Evolutionary conservation across 1,140 invertebrate genomes (phyloP), one percentile per base, ranked within the genome.

Genomic region (Mesaphorura yosii): DNA sequence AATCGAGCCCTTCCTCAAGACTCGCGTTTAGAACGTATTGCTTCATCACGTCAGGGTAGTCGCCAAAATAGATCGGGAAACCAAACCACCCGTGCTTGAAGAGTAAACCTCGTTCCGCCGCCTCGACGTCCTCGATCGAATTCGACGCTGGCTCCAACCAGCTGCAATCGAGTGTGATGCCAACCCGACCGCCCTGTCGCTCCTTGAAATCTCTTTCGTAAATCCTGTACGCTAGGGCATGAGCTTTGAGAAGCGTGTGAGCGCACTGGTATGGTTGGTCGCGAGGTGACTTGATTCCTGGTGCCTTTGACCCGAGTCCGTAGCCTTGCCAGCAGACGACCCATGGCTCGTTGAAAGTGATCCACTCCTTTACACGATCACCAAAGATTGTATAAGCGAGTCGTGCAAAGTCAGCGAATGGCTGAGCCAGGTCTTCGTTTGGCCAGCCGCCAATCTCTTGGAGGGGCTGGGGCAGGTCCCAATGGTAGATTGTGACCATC

Each of bases 401-500:
- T 22, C 54, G 25, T 15, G 62, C 42, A 41, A 53, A 62, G 22
- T 64, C 38, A 17, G 28, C 51, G 38, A 59, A 64, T 37, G 53
- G 48, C 15, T 54, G 45, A 2, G 54, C 51, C 7, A 59, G 28
- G 12, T 46, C 54, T 25, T 53, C 37, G 47, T 57, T 64, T 1
- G 42, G 39, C 59, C 53, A 64, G 20, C 61, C 59, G 1, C 61
- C 63, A 1, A 42, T 38, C 10, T 50, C 29, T 48, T 56, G 19
- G 12, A 52, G 57, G 34, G 29, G 23, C 53, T 63, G 51, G 0
- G 65, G 65, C 23, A 66, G 37, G 40, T 65, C 64, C 64, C 64
- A 73, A 60, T 75, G 72, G 57, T 71, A 75, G 14, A 76, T 44
- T 23, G 64, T 65, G 3, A 65, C 56, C 54, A 66, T 52, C 29